Evolutionary conservation across 2,888 invertebrate species (phyloP).

Genomic region (Tricholauxania praeusta): DNA sequence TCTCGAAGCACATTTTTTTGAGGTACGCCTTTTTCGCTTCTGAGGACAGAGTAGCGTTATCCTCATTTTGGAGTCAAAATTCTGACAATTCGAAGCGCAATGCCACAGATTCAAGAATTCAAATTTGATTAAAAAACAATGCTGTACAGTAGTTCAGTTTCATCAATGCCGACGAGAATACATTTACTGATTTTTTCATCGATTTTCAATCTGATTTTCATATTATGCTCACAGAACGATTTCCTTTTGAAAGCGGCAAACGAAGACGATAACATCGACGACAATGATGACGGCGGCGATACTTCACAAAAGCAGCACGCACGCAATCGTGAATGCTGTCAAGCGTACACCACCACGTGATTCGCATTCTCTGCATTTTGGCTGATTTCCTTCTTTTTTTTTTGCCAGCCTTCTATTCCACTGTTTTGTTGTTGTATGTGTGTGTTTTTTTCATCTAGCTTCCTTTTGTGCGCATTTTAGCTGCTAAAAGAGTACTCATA

Average conservation of each 20-base stretch:
- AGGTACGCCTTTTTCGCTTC: too few relatives aligned
- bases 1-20: too few relatives aligned
- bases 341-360: conserved; percentile 22
- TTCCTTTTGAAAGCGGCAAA: conserved; percentile 7
- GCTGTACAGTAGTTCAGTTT: background rate
- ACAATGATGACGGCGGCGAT: background rate
- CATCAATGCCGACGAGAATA: conserved; percentile 26
- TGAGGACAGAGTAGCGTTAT: too few relatives aligned
- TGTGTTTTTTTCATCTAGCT: background rate
- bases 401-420: too few relatives aligned
- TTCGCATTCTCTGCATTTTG: conserved; percentile 9
- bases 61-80: too few relatives aligned
- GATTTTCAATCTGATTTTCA: conserved; percentile 33
- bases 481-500: conserved; percentile 19
- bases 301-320: conserved; percentile 4
- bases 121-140: too few relatives aligned
- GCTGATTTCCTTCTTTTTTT: background rate
- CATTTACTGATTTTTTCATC: conserved; percentile 17
- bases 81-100: too few relatives aligned
- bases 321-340: background rate
- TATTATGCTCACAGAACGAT: conserved; percentile 24
- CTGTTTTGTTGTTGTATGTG: background rate
- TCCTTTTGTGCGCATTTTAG: conserved; percentile 4
- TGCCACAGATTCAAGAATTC: too few relatives aligned
- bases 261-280: too few relatives aligned